These are phyloP conservation scores for Trichopoda pennipes DNA, from an alignment of 2,888 invertebrate species.

Conservation along the genomic window DNA sequence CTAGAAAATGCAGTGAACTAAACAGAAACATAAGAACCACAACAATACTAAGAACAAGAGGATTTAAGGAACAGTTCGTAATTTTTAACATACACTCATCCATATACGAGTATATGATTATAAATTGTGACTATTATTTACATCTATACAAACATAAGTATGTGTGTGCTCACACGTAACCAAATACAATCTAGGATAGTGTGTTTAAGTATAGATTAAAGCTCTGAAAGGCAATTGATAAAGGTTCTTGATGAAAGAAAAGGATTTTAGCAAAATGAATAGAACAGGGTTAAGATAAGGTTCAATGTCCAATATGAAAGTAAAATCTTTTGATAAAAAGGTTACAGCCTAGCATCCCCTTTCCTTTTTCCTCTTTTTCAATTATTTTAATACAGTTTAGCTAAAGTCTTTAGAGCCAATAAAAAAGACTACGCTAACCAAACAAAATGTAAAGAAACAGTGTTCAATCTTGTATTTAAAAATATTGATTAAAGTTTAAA, in stretches of 20 bases:
- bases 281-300: slow-evolving; percentile 10
- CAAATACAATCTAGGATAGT: background rate
- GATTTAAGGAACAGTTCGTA: slow-evolving; percentile 10
- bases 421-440: background rate
- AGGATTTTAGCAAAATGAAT: slow-evolving; percentile 46
- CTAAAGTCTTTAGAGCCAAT: background rate
- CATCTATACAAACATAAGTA: background rate
- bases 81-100: background rate
- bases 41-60: slow-evolving; percentile 40
- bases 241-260: slow-evolving; percentile 54
- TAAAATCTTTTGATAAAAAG: slow-evolving; percentile 27
- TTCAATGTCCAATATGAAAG: slow-evolving; percentile 20
- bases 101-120: background rate
- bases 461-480: slow-evolving; percentile 30
- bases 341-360: slow-evolving; percentile 10
- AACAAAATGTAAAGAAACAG: background rate
- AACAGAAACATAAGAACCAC: slow-evolving; percentile 35
- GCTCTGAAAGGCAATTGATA: slow-evolving; percentile 57
- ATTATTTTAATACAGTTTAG: slow-evolving; percentile 22
- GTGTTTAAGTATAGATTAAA: slow-evolving; percentile 44
- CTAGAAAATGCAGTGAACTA: slow-evolving; percentile 54
- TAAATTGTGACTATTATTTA: background rate
- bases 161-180: background rate
- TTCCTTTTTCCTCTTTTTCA: background rate
- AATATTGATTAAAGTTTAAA: slow-evolving; percentile 78